phyloP scores from a whole-genome alignment of 2,888 invertebrate species.

The Ophioninae sp. region DNA sequence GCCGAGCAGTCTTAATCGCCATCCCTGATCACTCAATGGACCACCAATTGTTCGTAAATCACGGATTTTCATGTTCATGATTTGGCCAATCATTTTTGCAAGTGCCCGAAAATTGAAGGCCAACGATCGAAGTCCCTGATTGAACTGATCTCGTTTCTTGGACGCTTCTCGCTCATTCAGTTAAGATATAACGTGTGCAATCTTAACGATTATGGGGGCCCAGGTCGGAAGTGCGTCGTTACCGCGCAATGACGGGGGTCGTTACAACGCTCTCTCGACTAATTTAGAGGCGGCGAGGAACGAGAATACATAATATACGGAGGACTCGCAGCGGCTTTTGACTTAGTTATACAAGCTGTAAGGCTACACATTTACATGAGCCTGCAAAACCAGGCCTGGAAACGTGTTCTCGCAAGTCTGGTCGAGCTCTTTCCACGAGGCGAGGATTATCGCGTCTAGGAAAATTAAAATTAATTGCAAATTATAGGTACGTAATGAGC shows the following conservation, averaged over 20 bases:
- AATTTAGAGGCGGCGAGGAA: conserved; percentile 53
- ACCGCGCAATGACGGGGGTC: conserved; percentile 57
- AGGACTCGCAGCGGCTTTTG: conserved; percentile 17
- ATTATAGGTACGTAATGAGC: conserved; percentile 66
- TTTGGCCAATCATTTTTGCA: too few species aligned
- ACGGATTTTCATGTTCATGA: too few species aligned
- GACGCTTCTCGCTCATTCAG: conserved; percentile 2
- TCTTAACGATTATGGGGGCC: conserved; percentile 31
- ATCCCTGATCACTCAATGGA: too few species aligned
- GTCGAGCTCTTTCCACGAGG: conserved; percentile 48
- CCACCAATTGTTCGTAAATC: too few species aligned
- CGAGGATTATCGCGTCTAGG: conserved; percentile 49
- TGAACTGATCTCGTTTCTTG: conserved; percentile 12
- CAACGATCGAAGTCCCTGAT: conserved; percentile 3
- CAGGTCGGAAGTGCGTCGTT: conserved; percentile 60
- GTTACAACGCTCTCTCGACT: conserved; percentile 55
- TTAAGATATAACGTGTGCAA: conserved; percentile 23
- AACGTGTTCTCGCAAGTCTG: conserved; percentile 42
- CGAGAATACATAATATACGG: conserved; percentile 29
- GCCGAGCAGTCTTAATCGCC: too few species aligned
- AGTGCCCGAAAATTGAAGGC: background rate
- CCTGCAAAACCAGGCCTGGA: conserved; percentile 8
- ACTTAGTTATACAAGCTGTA: conserved; percentile 39
- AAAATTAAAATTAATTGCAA: conserved; percentile 67
- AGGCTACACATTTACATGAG: conserved; percentile 14